These are phyloP conservation scores for Creontiades dilutus DNA, from an alignment of 2,888 invertebrate species.

Conservation along the genomic window DNA sequence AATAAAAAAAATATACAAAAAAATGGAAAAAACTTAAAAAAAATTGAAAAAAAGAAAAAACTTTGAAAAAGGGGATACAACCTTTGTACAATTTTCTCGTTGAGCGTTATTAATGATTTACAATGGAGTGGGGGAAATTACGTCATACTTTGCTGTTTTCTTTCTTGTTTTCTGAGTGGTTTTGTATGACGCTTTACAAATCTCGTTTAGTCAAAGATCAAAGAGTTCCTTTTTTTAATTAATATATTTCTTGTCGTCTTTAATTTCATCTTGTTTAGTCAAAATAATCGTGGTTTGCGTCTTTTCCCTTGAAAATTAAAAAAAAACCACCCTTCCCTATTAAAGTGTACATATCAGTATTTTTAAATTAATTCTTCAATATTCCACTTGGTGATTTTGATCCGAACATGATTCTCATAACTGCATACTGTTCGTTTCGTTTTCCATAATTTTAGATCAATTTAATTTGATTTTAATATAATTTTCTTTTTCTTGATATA, in stretches of 20 bases:
- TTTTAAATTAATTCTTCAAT: background rate
- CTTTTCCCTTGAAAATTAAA: background rate
- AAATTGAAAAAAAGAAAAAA: conserved; percentile 36
- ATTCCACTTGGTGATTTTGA: too few relatives aligned
- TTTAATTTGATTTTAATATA: too few relatives aligned
- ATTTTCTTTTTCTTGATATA: too few relatives aligned
- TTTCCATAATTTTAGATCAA: too few relatives aligned
- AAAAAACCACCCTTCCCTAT: background rate
- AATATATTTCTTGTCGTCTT: background rate
- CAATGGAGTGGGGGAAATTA: background rate
- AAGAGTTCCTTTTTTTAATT: conserved; percentile 57
- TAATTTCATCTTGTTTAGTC: background rate
- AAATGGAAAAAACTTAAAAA: background rate
- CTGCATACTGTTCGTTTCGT: background rate
- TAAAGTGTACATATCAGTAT: conserved; percentile 67
- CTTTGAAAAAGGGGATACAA: background rate
- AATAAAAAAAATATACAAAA: conserved; percentile 22
- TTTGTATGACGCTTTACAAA: conserved; percentile 38
- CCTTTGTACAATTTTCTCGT: conserved; percentile 58
- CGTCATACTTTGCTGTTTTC: background rate
- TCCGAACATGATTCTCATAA: background rate
- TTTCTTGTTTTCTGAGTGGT: background rate
- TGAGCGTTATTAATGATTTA: conserved; percentile 33
- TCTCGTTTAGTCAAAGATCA: conserved; percentile 44
- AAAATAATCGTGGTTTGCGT: background rate